Evolutionary conservation across 2,888 invertebrate genomes (phyloP).

Genomic region (Dinocampus coccinellae): DNA sequence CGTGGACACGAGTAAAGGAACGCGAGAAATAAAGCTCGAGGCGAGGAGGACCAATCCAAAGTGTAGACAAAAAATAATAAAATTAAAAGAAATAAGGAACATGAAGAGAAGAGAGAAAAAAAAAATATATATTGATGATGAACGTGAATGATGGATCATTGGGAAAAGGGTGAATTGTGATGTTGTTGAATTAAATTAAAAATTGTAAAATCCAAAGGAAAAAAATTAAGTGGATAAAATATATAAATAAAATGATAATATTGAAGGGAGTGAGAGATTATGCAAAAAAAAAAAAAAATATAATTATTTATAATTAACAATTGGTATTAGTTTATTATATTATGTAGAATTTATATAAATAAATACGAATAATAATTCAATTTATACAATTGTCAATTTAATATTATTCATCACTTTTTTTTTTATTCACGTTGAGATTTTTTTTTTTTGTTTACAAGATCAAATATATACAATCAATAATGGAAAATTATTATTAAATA

Average conservation of each 20-base stretch:
- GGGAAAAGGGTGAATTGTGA: not conserved
- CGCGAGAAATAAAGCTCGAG: slow-evolving; percentile 35
- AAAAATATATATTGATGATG: slow-evolving; percentile 32
- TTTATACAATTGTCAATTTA: not conserved
- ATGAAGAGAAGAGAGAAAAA: not conserved
- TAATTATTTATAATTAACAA: too few species aligned
- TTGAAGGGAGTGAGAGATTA: too few species aligned
- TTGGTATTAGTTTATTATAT: too few species aligned
- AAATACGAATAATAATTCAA: not conserved
- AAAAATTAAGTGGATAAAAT: too few species aligned
- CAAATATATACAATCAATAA: too few species aligned
- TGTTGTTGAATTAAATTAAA: slow-evolving; percentile 17
- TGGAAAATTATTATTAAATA: too few species aligned
- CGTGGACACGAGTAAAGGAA: slow-evolving; percentile 28
- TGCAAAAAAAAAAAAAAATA: too few species aligned
- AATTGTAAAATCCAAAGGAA: not conserved
- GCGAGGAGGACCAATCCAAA: slow-evolving; percentile 31
- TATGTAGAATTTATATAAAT: too few species aligned
- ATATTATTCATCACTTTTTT: slow-evolving; percentile 15
- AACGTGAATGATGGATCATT: slow-evolving; percentile 32
- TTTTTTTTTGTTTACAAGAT: too few species aligned
- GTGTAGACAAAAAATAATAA: slow-evolving; percentile 8
- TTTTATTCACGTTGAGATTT: slow-evolving; percentile 24
- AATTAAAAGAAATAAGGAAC: too few species aligned
- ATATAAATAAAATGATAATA: too few species aligned